A percentile compares a stretch with the other conserved stretches of the same genome.
Conservation (phyloP, 2,888 invertebrate genomes). For the Eugnorisma glareosa region DNA sequence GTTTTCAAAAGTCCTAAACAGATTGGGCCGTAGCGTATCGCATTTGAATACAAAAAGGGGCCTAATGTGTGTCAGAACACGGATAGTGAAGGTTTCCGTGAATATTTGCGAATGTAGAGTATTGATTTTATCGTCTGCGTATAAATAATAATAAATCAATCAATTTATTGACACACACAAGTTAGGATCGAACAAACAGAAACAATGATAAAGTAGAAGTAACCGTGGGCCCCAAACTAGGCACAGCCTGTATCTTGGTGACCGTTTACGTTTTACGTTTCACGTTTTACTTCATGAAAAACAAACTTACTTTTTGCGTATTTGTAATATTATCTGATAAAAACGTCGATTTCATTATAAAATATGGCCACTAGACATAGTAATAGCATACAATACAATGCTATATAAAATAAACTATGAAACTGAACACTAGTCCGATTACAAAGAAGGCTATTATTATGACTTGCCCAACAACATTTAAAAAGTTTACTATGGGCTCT, state of each 20-base stretch:
- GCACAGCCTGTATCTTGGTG: too few species aligned
- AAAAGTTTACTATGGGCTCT: slow-evolving; percentile 29
- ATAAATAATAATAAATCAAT: neutral
- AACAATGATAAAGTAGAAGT: too few species aligned
- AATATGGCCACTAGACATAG: neutral
- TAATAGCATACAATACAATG: neutral
- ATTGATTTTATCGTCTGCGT: neutral
- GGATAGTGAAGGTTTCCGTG: neutral
- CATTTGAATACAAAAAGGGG: neutral
- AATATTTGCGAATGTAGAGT: neutral
- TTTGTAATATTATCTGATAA: neutral
- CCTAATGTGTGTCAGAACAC: neutral
- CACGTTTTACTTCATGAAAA: neutral
- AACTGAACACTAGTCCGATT: neutral
- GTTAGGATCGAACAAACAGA: too few species aligned
- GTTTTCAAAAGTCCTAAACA: neutral
- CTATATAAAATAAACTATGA: neutral
- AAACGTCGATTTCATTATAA: neutral
- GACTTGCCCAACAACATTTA: neutral
- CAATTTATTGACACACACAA: too few species aligned
- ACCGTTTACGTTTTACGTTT: too few species aligned
- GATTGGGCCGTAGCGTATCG: too few species aligned
- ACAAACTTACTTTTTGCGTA: neutral
- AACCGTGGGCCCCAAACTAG: too few species aligned
- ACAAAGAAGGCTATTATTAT: too few species aligned